These are phyloP conservation scores for Mus minutoides DNA, from an alignment of 2,797 vertebrate species.

Conservation along the genomic window DNA sequence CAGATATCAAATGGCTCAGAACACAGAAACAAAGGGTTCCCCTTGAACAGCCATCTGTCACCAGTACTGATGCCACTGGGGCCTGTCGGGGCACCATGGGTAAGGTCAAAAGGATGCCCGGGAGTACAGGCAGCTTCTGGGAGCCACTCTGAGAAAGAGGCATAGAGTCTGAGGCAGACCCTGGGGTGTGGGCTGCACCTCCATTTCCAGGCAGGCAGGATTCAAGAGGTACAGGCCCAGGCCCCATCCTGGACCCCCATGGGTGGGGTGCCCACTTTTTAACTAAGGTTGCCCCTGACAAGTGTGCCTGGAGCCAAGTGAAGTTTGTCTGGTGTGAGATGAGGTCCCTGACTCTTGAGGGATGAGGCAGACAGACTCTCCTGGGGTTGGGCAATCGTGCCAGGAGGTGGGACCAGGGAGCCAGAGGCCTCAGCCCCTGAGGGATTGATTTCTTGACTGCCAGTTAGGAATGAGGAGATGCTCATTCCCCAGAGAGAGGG, in stretches of 20 bases:
- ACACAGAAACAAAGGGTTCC: not conserved
- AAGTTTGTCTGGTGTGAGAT: accelerated
- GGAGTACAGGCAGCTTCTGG: not conserved
- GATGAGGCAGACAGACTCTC: too few species aligned
- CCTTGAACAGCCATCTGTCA: conserved; percentile 10
- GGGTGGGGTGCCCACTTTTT: not conserved
- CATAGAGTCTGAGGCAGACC: not conserved
- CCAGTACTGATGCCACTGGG: not conserved
- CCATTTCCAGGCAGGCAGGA: not conserved
- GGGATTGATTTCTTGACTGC: not conserved
- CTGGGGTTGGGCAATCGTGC: not conserved
- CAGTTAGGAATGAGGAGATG: not conserved
- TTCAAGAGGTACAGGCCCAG: not conserved
- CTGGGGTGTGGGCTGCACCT: not conserved
- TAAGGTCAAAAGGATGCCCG: accelerated
- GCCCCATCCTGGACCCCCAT: not conserved
- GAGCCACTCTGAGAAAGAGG: not conserved
- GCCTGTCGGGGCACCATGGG: not conserved
- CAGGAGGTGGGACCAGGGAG: not conserved
- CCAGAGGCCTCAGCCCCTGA: not conserved
- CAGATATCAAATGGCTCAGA: not conserved
- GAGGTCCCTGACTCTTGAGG: not conserved
- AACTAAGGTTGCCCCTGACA: not conserved
- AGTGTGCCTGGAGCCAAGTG: not conserved
- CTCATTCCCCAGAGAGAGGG: not conserved